Percentiles rank a stretch among this genome's conserved stretches.
Conservation (phyloP, 2,888 invertebrate genomes). For the Achlya flavicornis region DNA sequence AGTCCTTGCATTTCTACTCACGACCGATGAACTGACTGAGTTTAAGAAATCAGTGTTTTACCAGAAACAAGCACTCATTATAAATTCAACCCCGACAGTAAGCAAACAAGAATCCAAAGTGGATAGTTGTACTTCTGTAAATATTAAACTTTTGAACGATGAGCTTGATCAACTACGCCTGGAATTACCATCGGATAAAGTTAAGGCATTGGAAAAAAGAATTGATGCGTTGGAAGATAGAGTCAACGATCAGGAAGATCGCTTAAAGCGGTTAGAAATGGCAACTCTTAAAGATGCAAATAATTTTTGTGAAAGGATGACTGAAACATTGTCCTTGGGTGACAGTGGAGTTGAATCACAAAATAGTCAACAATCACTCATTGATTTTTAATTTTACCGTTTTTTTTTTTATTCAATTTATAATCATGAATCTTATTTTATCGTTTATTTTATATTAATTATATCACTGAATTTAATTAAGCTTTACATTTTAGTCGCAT, state of each 20-base stretch:
- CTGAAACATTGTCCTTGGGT: background rate
- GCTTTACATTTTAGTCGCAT: no score
- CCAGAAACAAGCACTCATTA: constrained; percentile 23
- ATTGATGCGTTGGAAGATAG: constrained; percentile 38
- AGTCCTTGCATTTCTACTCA: constrained; percentile 49
- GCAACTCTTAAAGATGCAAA: background rate
- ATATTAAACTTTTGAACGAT: background rate
- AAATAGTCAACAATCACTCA: background rate
- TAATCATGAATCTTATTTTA: no score
- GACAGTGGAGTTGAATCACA: background rate
- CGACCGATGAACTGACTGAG: constrained; percentile 49
- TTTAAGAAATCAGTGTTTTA: constrained; percentile 63
- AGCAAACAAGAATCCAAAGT: background rate
- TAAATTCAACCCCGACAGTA: background rate
- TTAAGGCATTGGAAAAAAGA: constrained; percentile 31
- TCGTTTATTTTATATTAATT: no score
- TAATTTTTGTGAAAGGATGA: background rate
- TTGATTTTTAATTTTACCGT: background rate
- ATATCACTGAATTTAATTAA: no score
- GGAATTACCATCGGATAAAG: constrained; percentile 28
- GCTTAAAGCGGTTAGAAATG: constrained; percentile 39
- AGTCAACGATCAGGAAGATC: constrained; percentile 43
- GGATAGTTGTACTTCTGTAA: background rate
- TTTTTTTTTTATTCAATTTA: no score
- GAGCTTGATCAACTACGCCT: background rate